Evolutionary conservation across 1,140 invertebrate genomes (phyloP).

Genomic region (Meloidogyne exigua): DNA sequence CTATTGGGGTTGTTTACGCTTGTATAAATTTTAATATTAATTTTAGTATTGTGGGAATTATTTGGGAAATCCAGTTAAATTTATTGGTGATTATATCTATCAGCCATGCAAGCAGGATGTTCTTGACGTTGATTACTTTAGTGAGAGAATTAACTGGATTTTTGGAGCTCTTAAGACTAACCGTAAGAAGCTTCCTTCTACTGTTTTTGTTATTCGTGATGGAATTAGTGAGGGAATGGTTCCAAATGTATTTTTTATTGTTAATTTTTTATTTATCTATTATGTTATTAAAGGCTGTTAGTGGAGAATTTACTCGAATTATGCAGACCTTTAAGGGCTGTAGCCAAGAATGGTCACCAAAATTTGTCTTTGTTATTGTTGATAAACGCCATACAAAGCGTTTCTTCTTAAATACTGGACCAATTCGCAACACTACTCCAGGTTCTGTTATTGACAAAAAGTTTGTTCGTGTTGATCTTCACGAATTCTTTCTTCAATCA

Average conservation of each 20-base stretch:
- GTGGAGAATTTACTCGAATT: slow-evolving; percentile 1
- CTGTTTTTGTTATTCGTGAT: slow-evolving; percentile 32
- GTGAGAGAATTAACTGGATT: background rate
- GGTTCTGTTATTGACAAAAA: slow-evolving; percentile 27
- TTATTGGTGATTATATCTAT: slow-evolving; percentile 31
- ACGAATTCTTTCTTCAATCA: slow-evolving; percentile 31
- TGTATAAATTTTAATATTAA: background rate
- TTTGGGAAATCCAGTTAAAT: slow-evolving; percentile 16
- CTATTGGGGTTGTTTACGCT: slow-evolving; percentile 12
- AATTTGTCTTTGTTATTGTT: slow-evolving; percentile 33
- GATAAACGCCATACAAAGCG: slow-evolving; percentile 41
- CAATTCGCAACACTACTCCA: slow-evolving; percentile 17
- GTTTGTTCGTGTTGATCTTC: slow-evolving; percentile 13
- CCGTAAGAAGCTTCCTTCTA: slow-evolving; percentile 8
- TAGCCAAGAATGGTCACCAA: slow-evolving; percentile 14
- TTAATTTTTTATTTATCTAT: background rate
- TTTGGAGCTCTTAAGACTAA: background rate
- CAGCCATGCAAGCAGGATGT: slow-evolving; percentile 10
- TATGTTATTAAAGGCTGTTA: background rate
- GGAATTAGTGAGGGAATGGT: slow-evolving; percentile 32
- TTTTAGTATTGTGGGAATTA: slow-evolving; percentile 32
- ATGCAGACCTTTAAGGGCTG: background rate
- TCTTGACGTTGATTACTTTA: slow-evolving; percentile 6
- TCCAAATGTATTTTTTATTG: background rate
- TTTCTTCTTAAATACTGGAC: slow-evolving; percentile 18